Conservation (phyloP, 2,888 invertebrate species). For the Patella pellucida region DNA sequence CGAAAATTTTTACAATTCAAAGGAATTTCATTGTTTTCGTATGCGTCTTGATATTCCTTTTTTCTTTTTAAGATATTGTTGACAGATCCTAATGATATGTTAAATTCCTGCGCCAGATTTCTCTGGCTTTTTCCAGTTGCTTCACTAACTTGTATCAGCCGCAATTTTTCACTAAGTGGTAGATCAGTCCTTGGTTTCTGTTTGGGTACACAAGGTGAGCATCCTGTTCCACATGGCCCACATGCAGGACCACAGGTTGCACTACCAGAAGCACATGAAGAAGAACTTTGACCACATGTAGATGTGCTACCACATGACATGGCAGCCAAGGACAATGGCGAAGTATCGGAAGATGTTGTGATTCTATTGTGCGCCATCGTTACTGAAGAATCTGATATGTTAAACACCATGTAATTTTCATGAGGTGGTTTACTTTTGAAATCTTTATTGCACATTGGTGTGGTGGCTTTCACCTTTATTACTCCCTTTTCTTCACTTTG, state of each 20-base stretch:
- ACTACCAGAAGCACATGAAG: not conserved
- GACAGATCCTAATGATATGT: slow-evolving; percentile 32
- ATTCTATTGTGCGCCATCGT: not conserved
- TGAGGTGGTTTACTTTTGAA: slow-evolving; percentile 3
- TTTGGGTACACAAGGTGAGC: slow-evolving; percentile 13
- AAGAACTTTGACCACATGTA: not conserved
- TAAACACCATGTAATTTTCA: slow-evolving; percentile 21
- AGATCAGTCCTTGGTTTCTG: slow-evolving; percentile 30
- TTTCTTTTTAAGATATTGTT: slow-evolving; percentile 33
- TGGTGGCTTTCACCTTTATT: not conserved
- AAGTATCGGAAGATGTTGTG: not conserved
- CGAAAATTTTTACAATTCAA: not conserved
- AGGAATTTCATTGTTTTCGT: slow-evolving; percentile 24
- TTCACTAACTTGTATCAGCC: slow-evolving; percentile 29
- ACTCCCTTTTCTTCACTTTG: not conserved
- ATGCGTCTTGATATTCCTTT: slow-evolving; percentile 29
- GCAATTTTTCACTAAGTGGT: slow-evolving; percentile 28
- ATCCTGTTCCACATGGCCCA: not conserved
- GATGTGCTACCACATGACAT: not conserved
- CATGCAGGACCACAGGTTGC: not conserved
- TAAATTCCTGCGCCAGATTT: slow-evolving; percentile 31
- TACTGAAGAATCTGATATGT: slow-evolving; percentile 11
- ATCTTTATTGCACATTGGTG: slow-evolving; percentile 7
- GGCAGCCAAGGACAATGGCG: not conserved
- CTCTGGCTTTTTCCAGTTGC: slow-evolving; percentile 34